Evolutionary conservation across 92 coral and sea anemone genomes (phyloP).

Genomic region (Palythoa grandis): DNA sequence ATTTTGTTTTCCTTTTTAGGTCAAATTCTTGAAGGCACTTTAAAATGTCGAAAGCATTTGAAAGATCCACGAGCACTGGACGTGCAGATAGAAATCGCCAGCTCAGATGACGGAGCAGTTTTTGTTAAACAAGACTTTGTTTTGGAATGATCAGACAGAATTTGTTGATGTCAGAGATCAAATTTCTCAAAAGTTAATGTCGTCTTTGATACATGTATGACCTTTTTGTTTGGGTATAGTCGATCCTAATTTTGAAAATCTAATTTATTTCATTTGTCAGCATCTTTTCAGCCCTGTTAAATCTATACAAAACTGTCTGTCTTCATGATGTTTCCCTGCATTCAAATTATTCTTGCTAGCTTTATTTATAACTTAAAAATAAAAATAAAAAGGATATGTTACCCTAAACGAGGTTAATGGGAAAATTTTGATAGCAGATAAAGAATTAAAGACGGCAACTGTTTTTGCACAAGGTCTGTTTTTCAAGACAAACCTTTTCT

Average conservation of each 20-base stretch:
- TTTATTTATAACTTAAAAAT: too few relatives aligned
- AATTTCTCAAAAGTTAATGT: background rate
- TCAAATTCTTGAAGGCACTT: conserved; percentile 73
- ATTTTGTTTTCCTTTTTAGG: conserved; percentile 58
- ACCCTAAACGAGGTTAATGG: too few relatives aligned
- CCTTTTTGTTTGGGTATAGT: background rate
- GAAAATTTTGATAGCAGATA: background rate
- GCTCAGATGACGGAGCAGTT: conserved; percentile 45
- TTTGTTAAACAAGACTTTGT: conserved; percentile 66
- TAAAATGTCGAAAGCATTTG: conserved; percentile 78
- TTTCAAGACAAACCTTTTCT: too few relatives aligned
- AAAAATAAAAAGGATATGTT: too few relatives aligned
- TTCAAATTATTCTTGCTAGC: too few relatives aligned
- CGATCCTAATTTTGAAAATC: background rate
- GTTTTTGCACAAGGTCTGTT: background rate
- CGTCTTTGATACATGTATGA: background rate
- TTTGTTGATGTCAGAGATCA: background rate
- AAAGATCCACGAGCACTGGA: conserved; percentile 87
- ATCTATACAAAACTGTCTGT: too few relatives aligned
- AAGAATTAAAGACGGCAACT: background rate
- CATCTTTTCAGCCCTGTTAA: too few relatives aligned
- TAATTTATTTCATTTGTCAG: background rate
- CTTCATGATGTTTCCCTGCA: too few relatives aligned
- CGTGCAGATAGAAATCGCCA: conserved; percentile 68
- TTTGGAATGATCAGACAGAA: conserved; percentile 52